Base-by-base conservation (phyloP, 2,888 invertebrate genomes). In the Sinopyrophorus schimmeli region DNA sequence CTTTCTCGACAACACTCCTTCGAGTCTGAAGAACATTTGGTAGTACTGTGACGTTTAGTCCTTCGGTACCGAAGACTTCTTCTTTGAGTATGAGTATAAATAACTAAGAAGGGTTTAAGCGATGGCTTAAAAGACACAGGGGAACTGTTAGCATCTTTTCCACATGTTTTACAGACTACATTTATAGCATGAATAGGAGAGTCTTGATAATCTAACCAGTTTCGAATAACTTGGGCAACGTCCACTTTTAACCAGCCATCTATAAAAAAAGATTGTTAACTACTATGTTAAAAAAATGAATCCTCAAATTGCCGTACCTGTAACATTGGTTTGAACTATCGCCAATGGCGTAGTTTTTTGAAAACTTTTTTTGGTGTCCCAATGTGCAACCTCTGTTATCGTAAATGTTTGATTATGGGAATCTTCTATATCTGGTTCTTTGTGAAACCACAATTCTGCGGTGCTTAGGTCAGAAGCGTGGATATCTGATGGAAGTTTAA, bases 221-320 rank as follows among this genome's bases (percentile, higher is more conserved):
- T 84, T 48, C 83, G 78, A 5, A 88, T 82, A 0, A 86, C 82
- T 78, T 86, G 86, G 3, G 86, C 83, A 5, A 90, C 81, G 63
- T 90, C 87, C 39, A 89, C 82, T 60, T 87, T 81, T 56, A 89
- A 81, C 91, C 91, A 91, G 11, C 89, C 89, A 65, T 86, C 89
- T 84, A 72, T 21, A 74, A 64, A 47, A 32, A 3, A 16, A 27
- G 14, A 31, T 23, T 15, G 31, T 12, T 5, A 21, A 37, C 10
- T 20, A 31, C n/a, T 17, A 27, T 21, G 14, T 42, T 14, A 21
- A n/a, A n/a, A n/a, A n/a, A n/a, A n/a, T n/a, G n/a, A n/a, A n/a
- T n/a, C n/a, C n/a, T n/a, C n/a, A 1, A 7, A 2, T 17, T 9
- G n/a, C 18, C 3, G 32, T 69, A 84, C 84, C 83, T 65, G 80